phyloP scores from a whole-genome alignment of 2,797 vertebrate species.

The Micropoecilia bifurca region DNA sequence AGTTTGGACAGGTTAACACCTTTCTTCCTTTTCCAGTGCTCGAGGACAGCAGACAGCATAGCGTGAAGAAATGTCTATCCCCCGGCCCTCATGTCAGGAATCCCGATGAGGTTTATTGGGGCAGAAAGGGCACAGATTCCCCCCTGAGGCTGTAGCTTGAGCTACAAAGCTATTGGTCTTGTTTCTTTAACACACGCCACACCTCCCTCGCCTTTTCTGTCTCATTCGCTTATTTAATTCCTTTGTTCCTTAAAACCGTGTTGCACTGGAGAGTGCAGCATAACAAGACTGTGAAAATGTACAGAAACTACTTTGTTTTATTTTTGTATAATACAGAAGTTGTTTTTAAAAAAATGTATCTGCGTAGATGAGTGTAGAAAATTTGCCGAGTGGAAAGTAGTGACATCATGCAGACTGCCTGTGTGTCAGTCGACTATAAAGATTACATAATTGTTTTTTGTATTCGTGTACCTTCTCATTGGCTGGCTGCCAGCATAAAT shows the following conservation, averaged over 20 bases:
- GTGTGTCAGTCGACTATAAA: constrained; percentile 67
- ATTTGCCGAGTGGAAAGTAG: constrained; percentile 51
- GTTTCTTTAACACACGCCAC: constrained; percentile 58
- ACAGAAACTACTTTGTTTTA: constrained; percentile 29
- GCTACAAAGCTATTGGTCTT: constrained; percentile 68
- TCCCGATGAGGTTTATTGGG: constrained; percentile 92
- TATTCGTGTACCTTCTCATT: constrained; percentile 38
- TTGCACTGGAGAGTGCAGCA: neutral
- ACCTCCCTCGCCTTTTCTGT: constrained; percentile 33
- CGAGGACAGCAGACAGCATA: constrained; percentile 87
- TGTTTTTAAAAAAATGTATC: constrained; percentile 17
- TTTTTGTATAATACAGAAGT: constrained; percentile 22
- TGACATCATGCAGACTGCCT: constrained; percentile 63
- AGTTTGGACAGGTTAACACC: constrained; percentile 41
- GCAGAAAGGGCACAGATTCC: constrained; percentile 90
- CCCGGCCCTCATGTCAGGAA: constrained; percentile 81
- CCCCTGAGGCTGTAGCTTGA: constrained; percentile 76
- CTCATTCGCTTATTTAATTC: constrained; percentile 33
- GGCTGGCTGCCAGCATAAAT: constrained; percentile 56
- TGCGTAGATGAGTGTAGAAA: constrained; percentile 30
- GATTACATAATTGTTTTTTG: constrained; percentile 67
- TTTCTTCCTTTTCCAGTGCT: constrained; percentile 71
- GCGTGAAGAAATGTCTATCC: constrained; percentile 91
- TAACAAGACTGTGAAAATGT: constrained; percentile 2
- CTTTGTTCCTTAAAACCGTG: constrained; percentile 33